phyloP scores from a whole-genome alignment of 2,113 vertebrate genomes.

The Peromyscus californicus region DNA sequence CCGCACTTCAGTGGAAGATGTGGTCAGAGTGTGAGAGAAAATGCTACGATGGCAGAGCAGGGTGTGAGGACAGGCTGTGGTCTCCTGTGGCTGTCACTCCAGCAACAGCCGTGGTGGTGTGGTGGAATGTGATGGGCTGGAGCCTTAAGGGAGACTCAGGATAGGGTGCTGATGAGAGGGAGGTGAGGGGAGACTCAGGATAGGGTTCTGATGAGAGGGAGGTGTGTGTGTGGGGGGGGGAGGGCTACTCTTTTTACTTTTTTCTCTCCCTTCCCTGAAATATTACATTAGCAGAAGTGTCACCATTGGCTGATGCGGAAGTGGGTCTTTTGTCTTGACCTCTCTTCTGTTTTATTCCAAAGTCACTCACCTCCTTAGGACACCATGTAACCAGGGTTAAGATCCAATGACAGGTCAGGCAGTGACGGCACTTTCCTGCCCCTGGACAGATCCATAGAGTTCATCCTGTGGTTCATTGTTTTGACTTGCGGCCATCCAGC shows the following conservation, averaged over 20 bases:
- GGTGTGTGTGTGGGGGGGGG: too few relatives aligned
- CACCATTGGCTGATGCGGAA: neutral
- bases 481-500: neutral
- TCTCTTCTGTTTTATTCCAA: neutral
- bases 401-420: neutral
- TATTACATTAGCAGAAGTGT: neutral
- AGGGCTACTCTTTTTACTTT: too few relatives aligned
- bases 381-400: neutral
- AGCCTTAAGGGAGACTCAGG: neutral
- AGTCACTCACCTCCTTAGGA: neutral
- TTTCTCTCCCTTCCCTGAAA: neutral
- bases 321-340: neutral
- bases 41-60: too few relatives aligned
- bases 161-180: neutral
- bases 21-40: neutral
- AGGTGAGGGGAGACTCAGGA: neutral
- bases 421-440: neutral
- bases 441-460: neutral
- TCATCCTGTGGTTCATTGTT: neutral
- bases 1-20: neutral
- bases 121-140: accelerated
- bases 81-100: neutral
- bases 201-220: neutral
- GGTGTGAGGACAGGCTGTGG: neutral
- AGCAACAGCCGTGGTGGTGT: accelerated